Evolutionary conservation across 2,888 invertebrate species (phyloP).

Genomic region (Habroteleia sp.): DNA sequence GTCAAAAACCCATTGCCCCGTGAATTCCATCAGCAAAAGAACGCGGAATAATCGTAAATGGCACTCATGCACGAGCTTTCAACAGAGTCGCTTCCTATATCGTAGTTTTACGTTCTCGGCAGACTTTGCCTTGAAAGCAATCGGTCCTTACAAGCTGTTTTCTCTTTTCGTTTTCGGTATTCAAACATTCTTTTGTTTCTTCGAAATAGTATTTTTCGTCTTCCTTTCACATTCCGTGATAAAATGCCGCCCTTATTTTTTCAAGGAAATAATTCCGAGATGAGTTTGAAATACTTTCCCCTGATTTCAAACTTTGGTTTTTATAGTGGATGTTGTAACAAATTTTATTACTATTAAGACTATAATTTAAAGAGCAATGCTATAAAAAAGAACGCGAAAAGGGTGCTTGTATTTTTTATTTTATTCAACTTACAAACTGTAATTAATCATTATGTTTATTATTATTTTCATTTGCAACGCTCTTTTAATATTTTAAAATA

Average conservation of each 20-base stretch:
- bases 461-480: no score
- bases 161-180: conserved; percentile 6
- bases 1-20: conserved; percentile 42
- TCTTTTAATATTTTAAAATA: no score
- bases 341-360: not conserved
- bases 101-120: conserved; percentile 8
- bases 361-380: no score
- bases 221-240: not conserved
- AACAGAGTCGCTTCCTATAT: conserved; percentile 30
- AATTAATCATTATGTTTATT: no score
- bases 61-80: conserved; percentile 44
- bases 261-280: not conserved
- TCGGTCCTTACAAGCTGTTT: conserved; percentile 10
- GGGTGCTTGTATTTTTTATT: no score
- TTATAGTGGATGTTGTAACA: not conserved
- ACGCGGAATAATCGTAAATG: conserved; percentile 50
- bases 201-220: not conserved
- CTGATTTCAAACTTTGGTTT: not conserved
- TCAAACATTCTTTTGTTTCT: conserved; percentile 10
- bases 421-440: no score
- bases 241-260: conserved; percentile 1
- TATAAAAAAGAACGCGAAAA: no score
- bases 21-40: conserved; percentile 43
- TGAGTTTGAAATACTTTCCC: not conserved
- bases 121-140: conserved; percentile 19